These are phyloP conservation scores for Felis catus DNA, from an alignment of 2,113 vertebrate species.

Conservation along the genomic window F.catus_Fca126_mat1.0 CM031414.1:119401501-119402000, in stretches of 20 bases:
- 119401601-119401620: neutral
- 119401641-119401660: neutral
- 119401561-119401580: neutral
- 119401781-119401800: neutral
- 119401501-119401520: neutral
- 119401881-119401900: neutral
- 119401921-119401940: neutral
- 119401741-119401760: slow-evolving; percentile 16
- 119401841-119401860: neutral
- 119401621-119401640: neutral
- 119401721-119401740: neutral
- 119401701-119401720: neutral
- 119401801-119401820: neutral
- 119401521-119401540: neutral
- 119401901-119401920: neutral
- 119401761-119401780: neutral
- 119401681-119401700: neutral
- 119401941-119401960: neutral
- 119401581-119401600: neutral
- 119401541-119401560: neutral
- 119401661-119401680: slow-evolving; percentile 1
- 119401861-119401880: neutral
- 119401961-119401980: neutral
- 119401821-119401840: neutral
- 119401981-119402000: neutral